These are phyloP conservation scores for Orius laevigatus DNA, from an alignment of 1,140 invertebrate genomes.

Conservation along the genomic window DNA sequence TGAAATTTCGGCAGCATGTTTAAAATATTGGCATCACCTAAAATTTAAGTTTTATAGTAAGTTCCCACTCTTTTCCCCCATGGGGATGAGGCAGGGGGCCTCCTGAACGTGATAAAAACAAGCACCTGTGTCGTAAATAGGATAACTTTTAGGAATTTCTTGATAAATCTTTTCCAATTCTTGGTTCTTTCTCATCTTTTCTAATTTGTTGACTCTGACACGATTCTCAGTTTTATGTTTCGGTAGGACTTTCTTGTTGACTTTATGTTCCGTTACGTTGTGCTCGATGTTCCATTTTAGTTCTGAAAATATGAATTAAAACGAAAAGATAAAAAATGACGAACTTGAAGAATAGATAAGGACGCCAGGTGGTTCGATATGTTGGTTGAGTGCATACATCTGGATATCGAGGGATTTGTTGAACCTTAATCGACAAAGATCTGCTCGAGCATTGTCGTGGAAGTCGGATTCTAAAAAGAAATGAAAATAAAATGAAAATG, in stretches of 20 bases:
- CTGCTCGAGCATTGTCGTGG: slow-evolving; percentile 42
- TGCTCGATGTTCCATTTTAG: slow-evolving; percentile 24
- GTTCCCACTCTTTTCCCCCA: too few relatives aligned
- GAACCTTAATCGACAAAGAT: slow-evolving; percentile 56
- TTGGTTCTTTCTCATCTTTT: slow-evolving; percentile 20
- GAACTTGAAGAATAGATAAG: slow-evolving; percentile 48
- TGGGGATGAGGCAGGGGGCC: background rate
- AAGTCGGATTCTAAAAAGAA: slow-evolving; percentile 39
- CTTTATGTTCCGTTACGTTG: slow-evolving; percentile 25
- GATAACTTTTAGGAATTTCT: background rate
- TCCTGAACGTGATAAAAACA: background rate
- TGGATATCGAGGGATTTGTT: slow-evolving; percentile 46
- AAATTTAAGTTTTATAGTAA: too few relatives aligned
- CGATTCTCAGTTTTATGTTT: slow-evolving; percentile 4
- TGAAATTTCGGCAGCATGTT: background rate
- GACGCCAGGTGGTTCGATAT: slow-evolving; percentile 48
- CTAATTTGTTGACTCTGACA: slow-evolving; percentile 16
- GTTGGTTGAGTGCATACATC: slow-evolving; percentile 50
- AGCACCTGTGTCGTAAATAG: background rate
- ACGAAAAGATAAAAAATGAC: background rate
- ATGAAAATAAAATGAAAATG: slow-evolving; percentile 19
- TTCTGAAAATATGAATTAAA: background rate
- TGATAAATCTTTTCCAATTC: background rate
- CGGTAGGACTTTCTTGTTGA: slow-evolving; percentile 16
- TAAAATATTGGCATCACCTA: too few relatives aligned